These are phyloP conservation scores for Dermatemys mawii DNA, from an alignment of 2,113 vertebrate genomes.

Conservation along the genomic window DNA sequence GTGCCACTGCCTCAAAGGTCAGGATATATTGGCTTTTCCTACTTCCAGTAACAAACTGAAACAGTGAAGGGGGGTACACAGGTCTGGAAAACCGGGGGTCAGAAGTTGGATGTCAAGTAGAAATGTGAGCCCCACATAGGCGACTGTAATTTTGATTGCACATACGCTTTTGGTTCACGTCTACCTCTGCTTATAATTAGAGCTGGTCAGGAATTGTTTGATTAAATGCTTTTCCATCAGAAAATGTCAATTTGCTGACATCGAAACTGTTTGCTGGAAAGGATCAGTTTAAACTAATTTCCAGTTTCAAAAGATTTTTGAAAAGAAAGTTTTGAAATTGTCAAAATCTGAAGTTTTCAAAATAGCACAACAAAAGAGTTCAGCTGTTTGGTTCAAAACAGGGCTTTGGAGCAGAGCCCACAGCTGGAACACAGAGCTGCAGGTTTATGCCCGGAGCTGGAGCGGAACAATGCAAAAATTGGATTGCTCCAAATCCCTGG, in stretches of 20 bases:
- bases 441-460: no score
- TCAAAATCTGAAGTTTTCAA: not conserved
- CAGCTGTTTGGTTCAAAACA: not conserved
- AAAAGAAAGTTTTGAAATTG: not conserved
- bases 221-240: no score
- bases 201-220: not conserved
- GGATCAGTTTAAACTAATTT: not conserved
- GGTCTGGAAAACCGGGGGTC: not conserved
- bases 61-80: not conserved
- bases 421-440: no score
- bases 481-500: no score
- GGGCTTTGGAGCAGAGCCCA: no score
- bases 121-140: not conserved
- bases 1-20: no score
- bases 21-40: not conserved
- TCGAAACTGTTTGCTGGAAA: not conserved
- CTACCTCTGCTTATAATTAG: rapidly evolving
- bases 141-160: not conserved
- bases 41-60: not conserved
- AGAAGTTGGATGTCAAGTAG: not conserved
- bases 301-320: not conserved
- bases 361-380: not conserved
- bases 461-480: no score
- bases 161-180: rapidly evolving
- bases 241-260: no score